Percentiles rank a stretch among this genome's conserved stretches.
Evolutionary conservation across 2,888 invertebrate species (phyloP).

Genomic region (Trichopria drosophilae): DNA sequence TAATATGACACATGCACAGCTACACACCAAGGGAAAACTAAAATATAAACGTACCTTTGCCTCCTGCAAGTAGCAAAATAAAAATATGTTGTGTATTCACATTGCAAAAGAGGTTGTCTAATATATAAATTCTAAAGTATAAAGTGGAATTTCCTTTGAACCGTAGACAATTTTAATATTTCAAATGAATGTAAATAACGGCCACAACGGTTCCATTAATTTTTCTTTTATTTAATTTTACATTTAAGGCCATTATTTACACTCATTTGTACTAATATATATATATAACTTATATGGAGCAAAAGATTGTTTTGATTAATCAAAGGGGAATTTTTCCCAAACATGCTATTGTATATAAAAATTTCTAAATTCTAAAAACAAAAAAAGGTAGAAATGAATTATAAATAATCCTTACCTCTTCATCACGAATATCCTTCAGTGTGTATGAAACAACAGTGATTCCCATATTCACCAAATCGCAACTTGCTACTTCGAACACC

Average conservation of each 20-base stretch:
- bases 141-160: no score
- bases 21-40: constrained; percentile 38
- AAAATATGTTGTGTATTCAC: not conserved
- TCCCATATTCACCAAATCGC: constrained; percentile 94
- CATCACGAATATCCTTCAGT: constrained; percentile 90
- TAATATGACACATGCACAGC: no score
- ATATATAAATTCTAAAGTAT: constrained; percentile 17
- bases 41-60: constrained; percentile 65
- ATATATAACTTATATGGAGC: no score
- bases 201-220: no score
- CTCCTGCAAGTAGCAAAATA: constrained; percentile 61
- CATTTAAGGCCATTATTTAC: no score
- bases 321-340: no score
- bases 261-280: no score
- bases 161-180: constrained; percentile 12
- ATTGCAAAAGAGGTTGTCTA: no score
- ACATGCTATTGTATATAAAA: no score
- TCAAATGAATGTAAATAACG: constrained; percentile 10
- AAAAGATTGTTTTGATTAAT: no score
- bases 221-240: no score
- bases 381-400: no score
- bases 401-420: constrained; percentile 71
- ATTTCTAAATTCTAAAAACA: constrained; percentile 10
- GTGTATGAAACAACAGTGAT: constrained; percentile 95
- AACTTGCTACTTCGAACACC: constrained; percentile 93